A percentile compares a stretch with the other conserved stretches of the same genome.
These are phyloP conservation scores for Drosophila auraria DNA, from an alignment of 1,140 invertebrate genomes.

Conservation along the genomic window DNA sequence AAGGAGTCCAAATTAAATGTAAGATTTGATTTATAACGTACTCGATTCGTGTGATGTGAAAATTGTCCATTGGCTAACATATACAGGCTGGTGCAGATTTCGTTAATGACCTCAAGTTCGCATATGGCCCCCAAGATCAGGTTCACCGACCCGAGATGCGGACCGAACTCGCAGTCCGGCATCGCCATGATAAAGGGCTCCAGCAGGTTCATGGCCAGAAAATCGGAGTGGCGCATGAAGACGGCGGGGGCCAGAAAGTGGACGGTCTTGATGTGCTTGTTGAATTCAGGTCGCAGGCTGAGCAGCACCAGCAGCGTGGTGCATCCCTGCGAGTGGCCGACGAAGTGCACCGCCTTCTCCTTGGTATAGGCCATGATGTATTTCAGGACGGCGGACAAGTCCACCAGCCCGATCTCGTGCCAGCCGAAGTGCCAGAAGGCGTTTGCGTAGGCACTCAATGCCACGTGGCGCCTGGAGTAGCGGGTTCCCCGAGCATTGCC, in stretches of 20 bases:
- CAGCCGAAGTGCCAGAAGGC: constrained; percentile 86
- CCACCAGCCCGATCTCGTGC: constrained; percentile 89
- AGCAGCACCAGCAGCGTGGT: constrained; percentile 87
- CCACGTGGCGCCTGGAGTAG: constrained; percentile 87
- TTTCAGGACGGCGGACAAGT: constrained; percentile 89
- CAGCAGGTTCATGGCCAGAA: neutral
- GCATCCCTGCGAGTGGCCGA: constrained; percentile 86
- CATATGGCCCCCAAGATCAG: neutral
- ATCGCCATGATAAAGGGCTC: neutral
- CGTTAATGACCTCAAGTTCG: neutral
- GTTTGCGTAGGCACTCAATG: constrained; percentile 71
- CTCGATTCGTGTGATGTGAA: neutral
- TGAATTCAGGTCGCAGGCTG: constrained; percentile 89
- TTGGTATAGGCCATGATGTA: constrained; percentile 64
- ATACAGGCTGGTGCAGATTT: neutral
- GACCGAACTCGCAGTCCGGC: constrained; percentile 1
- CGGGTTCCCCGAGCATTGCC: constrained; percentile 89
- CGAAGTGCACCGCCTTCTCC: constrained; percentile 85
- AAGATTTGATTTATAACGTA: neutral
- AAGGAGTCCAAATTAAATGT: neutral
- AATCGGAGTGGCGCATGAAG: constrained; percentile 29
- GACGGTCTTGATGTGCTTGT: constrained; percentile 86
- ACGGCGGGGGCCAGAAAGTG: constrained; percentile 88
- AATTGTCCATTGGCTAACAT: neutral
- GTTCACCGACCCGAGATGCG: neutral